Evolutionary conservation across 2,888 invertebrate genomes (phyloP).

Genomic region (Netelia virgata): DNA sequence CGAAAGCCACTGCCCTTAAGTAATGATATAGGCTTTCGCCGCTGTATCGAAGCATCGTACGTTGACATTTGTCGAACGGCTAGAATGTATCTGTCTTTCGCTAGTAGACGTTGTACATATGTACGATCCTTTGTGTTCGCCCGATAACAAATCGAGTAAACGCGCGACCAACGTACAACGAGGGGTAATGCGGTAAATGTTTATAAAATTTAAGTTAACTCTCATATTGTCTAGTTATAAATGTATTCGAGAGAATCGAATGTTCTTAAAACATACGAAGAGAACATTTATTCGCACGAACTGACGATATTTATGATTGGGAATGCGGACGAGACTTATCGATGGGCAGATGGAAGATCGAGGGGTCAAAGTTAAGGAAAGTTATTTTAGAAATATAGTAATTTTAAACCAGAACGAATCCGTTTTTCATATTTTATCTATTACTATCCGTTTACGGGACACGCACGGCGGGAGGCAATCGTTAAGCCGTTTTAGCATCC

Average conservation of each 20-base stretch:
- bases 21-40: conserved; percentile 68
- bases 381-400: no score
- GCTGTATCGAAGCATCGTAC: conserved; percentile 53
- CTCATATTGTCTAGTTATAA: not conserved
- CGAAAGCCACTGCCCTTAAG: conserved; percentile 71
- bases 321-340: no score
- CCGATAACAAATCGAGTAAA: conserved; percentile 4
- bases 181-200: not conserved
- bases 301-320: no score
- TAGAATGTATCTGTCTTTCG: not conserved
- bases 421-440: no score
- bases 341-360: no score
- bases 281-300: no score
- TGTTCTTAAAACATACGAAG: not conserved
- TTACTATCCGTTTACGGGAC: no score
- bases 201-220: not conserved
- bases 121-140: conserved; percentile 8
- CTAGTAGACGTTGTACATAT: not conserved
- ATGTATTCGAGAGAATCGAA: not conserved
- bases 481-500: no score
- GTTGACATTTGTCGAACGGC: conserved; percentile 56
- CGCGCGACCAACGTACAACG: not conserved
- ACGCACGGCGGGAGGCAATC: no score
- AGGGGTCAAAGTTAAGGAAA: no score
- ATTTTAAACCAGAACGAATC: no score